Base-by-base conservation (phyloP, 2,888 invertebrate genomes). In the Piscicola geometra region DNA sequence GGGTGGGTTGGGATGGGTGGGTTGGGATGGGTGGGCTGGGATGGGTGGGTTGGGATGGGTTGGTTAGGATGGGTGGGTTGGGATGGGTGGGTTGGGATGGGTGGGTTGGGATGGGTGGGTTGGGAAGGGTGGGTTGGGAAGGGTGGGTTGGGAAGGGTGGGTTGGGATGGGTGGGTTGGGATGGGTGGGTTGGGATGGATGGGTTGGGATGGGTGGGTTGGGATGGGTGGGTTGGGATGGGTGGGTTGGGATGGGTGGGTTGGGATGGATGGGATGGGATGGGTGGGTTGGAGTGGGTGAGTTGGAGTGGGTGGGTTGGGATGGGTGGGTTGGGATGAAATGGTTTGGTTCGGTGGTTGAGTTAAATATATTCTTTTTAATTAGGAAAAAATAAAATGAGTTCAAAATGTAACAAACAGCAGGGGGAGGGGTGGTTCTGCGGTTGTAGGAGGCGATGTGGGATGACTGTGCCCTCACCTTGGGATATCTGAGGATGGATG, bases 351-450 rank as follows among this genome's bases (percentile, higher is more conserved):
- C 21, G 21, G 21, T 15, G 52, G 15, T 50, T 50, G 52, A 50
- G 21, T 50, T 15, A 15, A 50, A 50, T 15, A 21, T 50, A 50
- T 15, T 50, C 21, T 15, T 50, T 15, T 50, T 50, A 50, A 50
- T 30, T 60, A 60, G 30, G n/a, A 60, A 60, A 60, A 0, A 30
- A 60, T 30, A 9, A 60, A 60, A 60, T 60, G 60, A 30, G 18
- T 30, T 18, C 25, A 30, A 60, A 60, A 30, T 5, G n/a, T n/a
- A 67, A 69, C 76, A 32, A 41, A 76, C 76, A 64, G 76, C 76
- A 32, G 76, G 76, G 36, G 76, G 76, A 32, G 74, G 76, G 2
- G 76, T 74, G 60, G 69, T 74, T 73, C 76, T 72, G 32, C 64
- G 50, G 64, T 73, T 73, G 64, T 73, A 52, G 15, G 73, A n/a